Percentiles rank a stretch among this genome's conserved stretches.
Conservation (phyloP, 2,113 vertebrate species). For the Eulemur rufifrons region DNA sequence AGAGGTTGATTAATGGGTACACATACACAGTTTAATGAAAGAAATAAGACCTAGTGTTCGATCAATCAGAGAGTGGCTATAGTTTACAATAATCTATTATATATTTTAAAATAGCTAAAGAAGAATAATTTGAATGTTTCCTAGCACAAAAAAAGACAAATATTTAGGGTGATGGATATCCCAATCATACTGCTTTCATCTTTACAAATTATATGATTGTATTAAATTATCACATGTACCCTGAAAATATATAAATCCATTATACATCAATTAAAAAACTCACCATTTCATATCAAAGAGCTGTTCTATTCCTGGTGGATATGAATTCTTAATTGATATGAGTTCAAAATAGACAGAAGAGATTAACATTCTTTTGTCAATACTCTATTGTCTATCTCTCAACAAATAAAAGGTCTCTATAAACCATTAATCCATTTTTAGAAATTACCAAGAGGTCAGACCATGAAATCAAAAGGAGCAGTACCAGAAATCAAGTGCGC, state of each 20-base stretch:
- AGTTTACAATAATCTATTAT: not conserved
- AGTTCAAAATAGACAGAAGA: not conserved
- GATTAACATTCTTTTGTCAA: not conserved
- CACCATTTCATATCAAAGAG: not conserved
- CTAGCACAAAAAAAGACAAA: not conserved
- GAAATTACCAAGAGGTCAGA: not conserved
- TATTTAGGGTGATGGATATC: not conserved
- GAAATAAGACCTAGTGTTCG: not conserved
- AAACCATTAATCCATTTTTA: not conserved
- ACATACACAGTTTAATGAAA: not conserved
- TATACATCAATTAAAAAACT: not conserved
- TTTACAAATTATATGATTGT: not conserved
- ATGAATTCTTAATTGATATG: conserved; percentile 31
- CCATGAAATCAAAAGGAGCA: not conserved
- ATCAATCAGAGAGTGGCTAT: not conserved
- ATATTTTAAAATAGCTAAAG: not conserved
- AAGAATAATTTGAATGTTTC: not conserved
- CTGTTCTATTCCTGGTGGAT: not conserved
- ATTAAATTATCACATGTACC: not conserved
- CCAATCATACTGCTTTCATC: not conserved
- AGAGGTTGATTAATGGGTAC: not conserved
- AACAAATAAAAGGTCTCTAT: not conserved
- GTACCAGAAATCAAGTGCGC: not conserved
- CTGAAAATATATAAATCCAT: not conserved
- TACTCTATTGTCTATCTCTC: not conserved